Evolutionary conservation across 2,797 vertebrate genomes (phyloP).

Genomic region (Antennarius maculatus): DNA sequence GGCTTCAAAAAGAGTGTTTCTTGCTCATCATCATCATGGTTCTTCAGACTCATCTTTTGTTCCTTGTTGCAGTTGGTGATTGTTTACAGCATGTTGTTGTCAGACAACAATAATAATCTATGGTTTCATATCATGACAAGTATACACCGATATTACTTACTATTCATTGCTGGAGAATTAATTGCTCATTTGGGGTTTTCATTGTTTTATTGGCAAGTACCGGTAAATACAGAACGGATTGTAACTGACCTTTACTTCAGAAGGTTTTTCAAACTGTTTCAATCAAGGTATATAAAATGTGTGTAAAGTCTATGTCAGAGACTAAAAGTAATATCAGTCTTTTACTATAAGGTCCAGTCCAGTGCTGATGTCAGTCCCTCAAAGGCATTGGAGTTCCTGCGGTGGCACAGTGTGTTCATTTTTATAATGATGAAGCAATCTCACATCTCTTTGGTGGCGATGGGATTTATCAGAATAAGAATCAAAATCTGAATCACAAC

Average conservation of each 20-base stretch:
- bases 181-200: neutral
- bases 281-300: neutral
- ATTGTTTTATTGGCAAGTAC: neutral
- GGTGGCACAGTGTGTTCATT: constrained; percentile 19
- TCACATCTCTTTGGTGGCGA: constrained; percentile 49
- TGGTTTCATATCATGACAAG: neutral
- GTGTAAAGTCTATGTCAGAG: neutral
- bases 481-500: constrained; percentile 71
- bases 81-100: neutral
- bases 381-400: neutral
- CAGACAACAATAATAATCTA: neutral
- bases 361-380: constrained; percentile 11
- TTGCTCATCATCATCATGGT: neutral
- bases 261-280: neutral
- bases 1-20: neutral
- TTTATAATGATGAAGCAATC: constrained; percentile 18
- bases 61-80: too few species aligned
- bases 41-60: neutral
- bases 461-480: constrained; percentile 63
- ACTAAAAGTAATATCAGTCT: neutral
- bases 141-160: neutral
- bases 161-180: neutral
- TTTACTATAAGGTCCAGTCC: neutral
- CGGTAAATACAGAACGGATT: neutral
- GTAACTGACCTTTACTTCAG: constrained; percentile 1